Conservation (phyloP, 2,888 invertebrate genomes). For the Lithophane ornitopus region DNA sequence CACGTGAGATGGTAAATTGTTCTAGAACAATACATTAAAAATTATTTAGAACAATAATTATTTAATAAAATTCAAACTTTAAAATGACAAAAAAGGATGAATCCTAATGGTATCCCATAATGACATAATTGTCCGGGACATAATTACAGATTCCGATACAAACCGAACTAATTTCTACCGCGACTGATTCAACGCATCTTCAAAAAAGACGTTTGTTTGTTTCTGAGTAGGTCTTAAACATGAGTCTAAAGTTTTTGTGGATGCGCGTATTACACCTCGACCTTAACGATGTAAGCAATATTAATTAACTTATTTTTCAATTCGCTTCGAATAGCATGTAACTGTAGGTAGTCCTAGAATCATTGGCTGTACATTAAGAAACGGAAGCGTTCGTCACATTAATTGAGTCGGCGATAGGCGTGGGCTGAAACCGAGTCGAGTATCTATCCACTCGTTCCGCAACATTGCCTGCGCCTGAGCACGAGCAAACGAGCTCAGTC, state of each 20-base stretch:
- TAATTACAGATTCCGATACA: too few relatives aligned
- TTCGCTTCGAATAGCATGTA: constrained; percentile 26
- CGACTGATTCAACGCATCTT: not conserved
- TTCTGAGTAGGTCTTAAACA: not conserved
- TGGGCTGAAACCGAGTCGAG: constrained; percentile 71
- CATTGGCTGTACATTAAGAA: constrained; percentile 66
- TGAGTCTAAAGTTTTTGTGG: not conserved
- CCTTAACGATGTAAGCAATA: constrained; percentile 13
- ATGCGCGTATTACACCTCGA: not conserved
- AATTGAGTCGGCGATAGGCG: constrained; percentile 80
- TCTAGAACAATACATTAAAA: not conserved
- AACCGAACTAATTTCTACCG: not conserved
- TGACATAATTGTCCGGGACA: too few relatives aligned
- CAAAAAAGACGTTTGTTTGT: not conserved
- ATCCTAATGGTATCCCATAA: too few relatives aligned
- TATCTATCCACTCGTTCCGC: constrained; percentile 76
- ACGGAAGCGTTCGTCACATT: constrained; percentile 78
- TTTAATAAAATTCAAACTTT: not conserved
- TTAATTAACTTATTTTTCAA: constrained; percentile 21
- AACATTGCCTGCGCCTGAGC: constrained; percentile 72
- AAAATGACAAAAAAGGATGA: not conserved
- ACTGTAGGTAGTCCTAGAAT: constrained; percentile 23
- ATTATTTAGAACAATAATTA: not conserved
- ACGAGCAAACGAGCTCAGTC: constrained; percentile 67
- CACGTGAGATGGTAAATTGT: not conserved